Evolutionary conservation across 2,888 invertebrate species (phyloP).

Genomic region (Epinotia nisella): DNA sequence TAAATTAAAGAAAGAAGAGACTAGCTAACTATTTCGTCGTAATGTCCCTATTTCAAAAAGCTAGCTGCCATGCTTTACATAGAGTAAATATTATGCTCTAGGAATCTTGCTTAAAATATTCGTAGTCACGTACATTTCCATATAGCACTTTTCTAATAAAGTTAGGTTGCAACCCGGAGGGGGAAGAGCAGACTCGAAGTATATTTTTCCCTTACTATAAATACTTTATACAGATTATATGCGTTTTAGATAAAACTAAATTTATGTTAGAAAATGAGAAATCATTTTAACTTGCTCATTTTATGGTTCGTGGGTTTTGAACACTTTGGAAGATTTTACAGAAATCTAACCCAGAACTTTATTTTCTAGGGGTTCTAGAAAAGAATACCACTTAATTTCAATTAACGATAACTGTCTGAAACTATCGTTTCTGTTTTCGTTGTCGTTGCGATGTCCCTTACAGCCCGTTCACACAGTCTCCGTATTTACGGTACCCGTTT

Average conservation of each 20-base stretch:
- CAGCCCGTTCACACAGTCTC: too few relatives aligned
- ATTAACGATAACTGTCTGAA: too few relatives aligned
- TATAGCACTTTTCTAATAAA: constrained; percentile 35
- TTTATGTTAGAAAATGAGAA: too few relatives aligned
- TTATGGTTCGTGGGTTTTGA: too few relatives aligned
- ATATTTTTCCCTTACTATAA: background rate
- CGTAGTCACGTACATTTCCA: constrained; percentile 51
- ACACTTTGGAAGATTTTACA: too few relatives aligned
- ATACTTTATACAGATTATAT: background rate
- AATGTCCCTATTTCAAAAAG: background rate
- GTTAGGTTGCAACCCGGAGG: constrained; percentile 2
- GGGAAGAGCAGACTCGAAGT: background rate
- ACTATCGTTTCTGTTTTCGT: too few relatives aligned
- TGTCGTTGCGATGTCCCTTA: too few relatives aligned
- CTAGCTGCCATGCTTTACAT: background rate
- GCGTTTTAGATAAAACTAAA: background rate
- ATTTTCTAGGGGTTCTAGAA: too few relatives aligned
- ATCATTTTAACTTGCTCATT: too few relatives aligned
- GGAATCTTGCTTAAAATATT: constrained; percentile 52
- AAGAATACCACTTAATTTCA: too few relatives aligned
- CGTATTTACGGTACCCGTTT: too few relatives aligned
- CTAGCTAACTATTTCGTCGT: background rate
- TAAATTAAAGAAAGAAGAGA: background rate
- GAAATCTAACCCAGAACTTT: too few relatives aligned
- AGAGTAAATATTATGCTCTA: constrained; percentile 20